phyloP scores from a whole-genome alignment of 2,113 vertebrate genomes.

The Alexandromys fortis region DNA sequence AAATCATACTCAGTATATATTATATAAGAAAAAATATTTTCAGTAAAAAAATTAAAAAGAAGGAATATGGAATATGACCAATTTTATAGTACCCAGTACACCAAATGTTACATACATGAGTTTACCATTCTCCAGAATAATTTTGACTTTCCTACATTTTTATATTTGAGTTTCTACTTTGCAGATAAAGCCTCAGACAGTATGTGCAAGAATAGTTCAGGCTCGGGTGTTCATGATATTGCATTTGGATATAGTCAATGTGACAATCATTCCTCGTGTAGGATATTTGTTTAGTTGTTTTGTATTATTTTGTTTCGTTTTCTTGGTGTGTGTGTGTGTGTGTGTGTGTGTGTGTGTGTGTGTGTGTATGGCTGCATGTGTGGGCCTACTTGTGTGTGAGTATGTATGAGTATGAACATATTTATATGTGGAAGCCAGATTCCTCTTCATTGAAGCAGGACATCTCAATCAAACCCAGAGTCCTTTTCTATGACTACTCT shows the following conservation, averaged over 20 bases:
- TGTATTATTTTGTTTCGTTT: not conserved
- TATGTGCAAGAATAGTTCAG: not conserved
- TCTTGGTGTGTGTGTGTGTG: not conserved
- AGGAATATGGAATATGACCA: no score
- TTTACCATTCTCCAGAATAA: not conserved
- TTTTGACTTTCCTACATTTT: not conserved
- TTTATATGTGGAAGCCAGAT: not conserved
- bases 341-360: not conserved
- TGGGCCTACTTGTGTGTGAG: not conserved
- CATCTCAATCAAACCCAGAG: not conserved
- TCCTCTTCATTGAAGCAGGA: not conserved
- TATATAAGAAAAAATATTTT: no score
- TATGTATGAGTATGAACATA: not conserved
- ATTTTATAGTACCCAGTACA: not conserved
- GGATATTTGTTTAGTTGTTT: not conserved
- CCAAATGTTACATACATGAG: not conserved
- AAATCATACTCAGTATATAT: no score
- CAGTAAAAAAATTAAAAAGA: no score
- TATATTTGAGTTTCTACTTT: not conserved
- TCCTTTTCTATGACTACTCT: not conserved
- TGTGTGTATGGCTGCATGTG: not conserved
- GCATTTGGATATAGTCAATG: rapidly evolving
- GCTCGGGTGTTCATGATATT: no score
- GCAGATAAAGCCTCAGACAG: not conserved
- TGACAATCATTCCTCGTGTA: not conserved